Conservation (phyloP, 2,113 vertebrate species). For the Pluvianellus socialis region DNA sequence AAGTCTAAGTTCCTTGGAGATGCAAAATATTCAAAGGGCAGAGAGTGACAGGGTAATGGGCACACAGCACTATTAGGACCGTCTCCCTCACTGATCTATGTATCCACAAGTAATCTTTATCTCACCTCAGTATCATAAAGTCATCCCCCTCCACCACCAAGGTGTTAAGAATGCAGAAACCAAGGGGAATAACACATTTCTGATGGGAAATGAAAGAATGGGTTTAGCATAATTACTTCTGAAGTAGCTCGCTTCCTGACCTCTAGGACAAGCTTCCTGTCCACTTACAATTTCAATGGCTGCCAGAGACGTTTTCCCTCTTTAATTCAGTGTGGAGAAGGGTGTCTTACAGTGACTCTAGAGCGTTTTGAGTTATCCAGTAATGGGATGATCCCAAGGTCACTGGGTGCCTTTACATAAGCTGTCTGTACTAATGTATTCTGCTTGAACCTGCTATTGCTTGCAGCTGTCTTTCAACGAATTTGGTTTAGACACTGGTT, state of each 20-base stretch:
- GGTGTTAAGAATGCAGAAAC: not conserved
- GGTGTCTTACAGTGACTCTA: not conserved
- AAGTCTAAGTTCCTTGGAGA: not conserved
- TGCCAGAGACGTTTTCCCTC: not conserved
- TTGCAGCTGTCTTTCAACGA: not conserved
- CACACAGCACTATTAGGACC: fast-evolving
- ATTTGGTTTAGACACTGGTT: not conserved
- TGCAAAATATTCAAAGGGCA: not conserved
- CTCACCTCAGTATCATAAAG: not conserved
- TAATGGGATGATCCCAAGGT: not conserved
- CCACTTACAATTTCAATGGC: not conserved
- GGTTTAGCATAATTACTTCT: not conserved
- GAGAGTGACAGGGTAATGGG: not conserved
- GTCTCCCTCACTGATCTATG: not conserved
- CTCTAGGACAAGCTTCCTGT: not conserved
- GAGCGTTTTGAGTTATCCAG: not conserved
- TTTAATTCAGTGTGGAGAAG: not conserved
- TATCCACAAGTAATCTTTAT: not conserved
- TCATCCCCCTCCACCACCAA: not conserved
- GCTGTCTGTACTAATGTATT: not conserved
- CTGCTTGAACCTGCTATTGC: not conserved
- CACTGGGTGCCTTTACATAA: not conserved
- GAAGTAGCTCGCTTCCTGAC: not conserved
- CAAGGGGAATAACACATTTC: not conserved
- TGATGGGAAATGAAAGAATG: not conserved